Evolutionary conservation across 2,797 vertebrate genomes (phyloP).

Genomic region (Chrysolophus pictus): DNA sequence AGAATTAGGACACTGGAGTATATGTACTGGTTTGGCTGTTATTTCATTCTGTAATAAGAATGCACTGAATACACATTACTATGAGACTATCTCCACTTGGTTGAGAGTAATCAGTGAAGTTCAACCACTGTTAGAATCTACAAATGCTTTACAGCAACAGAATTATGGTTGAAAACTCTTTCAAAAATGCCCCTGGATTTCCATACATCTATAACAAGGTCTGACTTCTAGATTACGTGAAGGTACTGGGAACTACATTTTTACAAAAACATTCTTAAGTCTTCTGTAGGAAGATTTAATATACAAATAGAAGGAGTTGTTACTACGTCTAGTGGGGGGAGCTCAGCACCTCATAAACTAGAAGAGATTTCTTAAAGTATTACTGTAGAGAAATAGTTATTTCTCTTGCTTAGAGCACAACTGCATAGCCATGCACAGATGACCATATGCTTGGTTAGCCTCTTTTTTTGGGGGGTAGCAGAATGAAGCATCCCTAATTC

Average conservation of each 20-base stretch:
- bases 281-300: background rate
- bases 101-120: background rate
- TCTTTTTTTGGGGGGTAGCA: background rate
- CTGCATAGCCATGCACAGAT: background rate
- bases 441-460: background rate
- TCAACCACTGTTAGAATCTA: background rate
- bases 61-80: background rate
- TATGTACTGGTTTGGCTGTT: background rate
- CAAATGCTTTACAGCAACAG: background rate
- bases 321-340: background rate
- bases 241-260: background rate
- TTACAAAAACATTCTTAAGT: background rate
- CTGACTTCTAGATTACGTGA: background rate
- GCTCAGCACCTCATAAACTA: background rate
- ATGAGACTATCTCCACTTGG: background rate
- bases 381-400: background rate
- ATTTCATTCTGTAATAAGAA: background rate
- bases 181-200: background rate
- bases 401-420: background rate
- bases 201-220: background rate
- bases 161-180: background rate
- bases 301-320: background rate
- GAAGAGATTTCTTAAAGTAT: background rate
- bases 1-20: background rate
- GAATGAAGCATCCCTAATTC: background rate